Conservation (phyloP, 2,797 vertebrate species). For the Poecilia velifera region DNA sequence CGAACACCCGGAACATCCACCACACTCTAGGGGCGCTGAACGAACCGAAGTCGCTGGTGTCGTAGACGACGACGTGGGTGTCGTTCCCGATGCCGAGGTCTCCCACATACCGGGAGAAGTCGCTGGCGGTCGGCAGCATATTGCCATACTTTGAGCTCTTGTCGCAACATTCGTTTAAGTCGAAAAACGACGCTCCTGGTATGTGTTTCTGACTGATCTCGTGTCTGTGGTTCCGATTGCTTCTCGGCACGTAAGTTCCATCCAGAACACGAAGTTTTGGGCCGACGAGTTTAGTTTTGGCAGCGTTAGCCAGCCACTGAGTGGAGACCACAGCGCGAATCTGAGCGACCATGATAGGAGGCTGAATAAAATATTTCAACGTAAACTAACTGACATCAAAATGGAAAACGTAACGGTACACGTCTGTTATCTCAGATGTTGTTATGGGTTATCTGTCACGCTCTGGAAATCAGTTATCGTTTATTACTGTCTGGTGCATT, state of each 20-base stretch:
- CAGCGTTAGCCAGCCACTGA: conserved; percentile 87
- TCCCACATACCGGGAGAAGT: conserved; percentile 87
- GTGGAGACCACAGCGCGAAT: conserved; percentile 83
- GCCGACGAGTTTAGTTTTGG: conserved; percentile 77
- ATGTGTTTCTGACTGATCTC: conserved; percentile 88
- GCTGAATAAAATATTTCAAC: background rate
- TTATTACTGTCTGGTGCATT: too few relatives aligned
- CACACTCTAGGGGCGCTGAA: conserved; percentile 91
- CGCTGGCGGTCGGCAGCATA: conserved; percentile 85
- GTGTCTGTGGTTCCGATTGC: conserved; percentile 79
- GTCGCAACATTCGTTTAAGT: conserved; percentile 90
- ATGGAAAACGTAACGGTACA: background rate
- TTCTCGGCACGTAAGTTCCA: conserved; percentile 86
- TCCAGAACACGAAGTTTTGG: conserved; percentile 87
- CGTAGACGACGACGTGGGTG: conserved; percentile 94
- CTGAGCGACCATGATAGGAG: conserved; percentile 83
- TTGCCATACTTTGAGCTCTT: conserved; percentile 80
- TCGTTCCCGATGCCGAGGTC: conserved; percentile 86
- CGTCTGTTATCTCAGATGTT: too few relatives aligned
- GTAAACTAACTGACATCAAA: background rate
- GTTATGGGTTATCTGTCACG: background rate
- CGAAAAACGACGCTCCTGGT: conserved; percentile 88
- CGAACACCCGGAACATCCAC: conserved; percentile 97
- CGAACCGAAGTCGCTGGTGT: conserved; percentile 86
- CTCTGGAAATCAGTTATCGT: too few relatives aligned